phyloP scores from a whole-genome alignment of 2,113 vertebrate genomes.

The Alosa alosa region DNA sequence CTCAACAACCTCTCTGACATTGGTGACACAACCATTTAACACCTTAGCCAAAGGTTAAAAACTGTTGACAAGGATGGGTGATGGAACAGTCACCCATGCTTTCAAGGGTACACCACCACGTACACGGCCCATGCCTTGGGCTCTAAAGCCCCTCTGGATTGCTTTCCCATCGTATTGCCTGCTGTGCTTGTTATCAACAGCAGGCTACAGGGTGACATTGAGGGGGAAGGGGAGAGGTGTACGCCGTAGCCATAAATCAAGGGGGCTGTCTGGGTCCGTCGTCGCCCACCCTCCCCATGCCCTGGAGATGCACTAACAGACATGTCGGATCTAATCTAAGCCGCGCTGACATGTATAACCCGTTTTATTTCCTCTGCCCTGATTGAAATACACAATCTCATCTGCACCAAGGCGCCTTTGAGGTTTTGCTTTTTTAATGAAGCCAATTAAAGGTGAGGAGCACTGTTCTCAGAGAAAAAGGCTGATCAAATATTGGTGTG shows the following conservation, averaged over 20 bases:
- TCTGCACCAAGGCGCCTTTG: slow-evolving; percentile 14
- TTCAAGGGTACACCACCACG: neutral
- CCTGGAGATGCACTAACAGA: slow-evolving; percentile 13
- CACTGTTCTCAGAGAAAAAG: neutral
- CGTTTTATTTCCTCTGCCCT: slow-evolving; percentile 41
- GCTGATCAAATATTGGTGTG: neutral
- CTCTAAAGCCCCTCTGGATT: slow-evolving; percentile 22
- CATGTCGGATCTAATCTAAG: slow-evolving; percentile 38
- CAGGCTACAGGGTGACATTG: slow-evolving; percentile 38
- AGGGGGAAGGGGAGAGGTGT: slow-evolving; percentile 37
- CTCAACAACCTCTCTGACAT: neutral
- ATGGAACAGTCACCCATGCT: neutral
- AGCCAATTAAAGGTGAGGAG: slow-evolving; percentile 34
- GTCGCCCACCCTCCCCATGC: neutral
- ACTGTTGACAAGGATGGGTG: neutral
- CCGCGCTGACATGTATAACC: slow-evolving; percentile 31
- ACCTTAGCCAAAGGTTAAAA: neutral
- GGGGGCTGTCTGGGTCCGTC: slow-evolving; percentile 9
- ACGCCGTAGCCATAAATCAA: slow-evolving; percentile 44
- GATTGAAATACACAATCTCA: slow-evolving; percentile 44
- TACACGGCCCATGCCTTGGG: neutral
- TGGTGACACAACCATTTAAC: slow-evolving; percentile 7
- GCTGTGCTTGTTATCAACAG: slow-evolving; percentile 34
- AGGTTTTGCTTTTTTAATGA: slow-evolving; percentile 36
- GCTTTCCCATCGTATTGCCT: slow-evolving; percentile 13